phyloP scores from a whole-genome alignment of 1,140 invertebrate genomes.

The Lineus longissimus region DNA sequence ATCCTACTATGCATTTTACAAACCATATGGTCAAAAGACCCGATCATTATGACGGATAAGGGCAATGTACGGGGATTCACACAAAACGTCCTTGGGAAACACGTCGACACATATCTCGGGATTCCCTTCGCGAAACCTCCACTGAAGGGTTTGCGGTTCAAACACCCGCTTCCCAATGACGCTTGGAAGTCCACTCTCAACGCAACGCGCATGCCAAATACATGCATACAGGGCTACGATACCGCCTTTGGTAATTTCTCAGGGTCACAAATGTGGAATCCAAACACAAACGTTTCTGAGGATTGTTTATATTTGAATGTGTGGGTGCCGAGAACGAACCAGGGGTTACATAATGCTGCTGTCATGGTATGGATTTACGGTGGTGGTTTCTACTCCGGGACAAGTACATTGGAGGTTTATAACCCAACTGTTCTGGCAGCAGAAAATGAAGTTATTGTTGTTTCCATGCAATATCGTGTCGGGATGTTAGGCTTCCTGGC shows the following conservation, averaged over 20 bases:
- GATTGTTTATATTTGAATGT: constrained; percentile 97
- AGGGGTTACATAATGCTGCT: constrained; percentile 63
- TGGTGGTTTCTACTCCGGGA: constrained; percentile 92
- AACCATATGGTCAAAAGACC: too few relatives aligned
- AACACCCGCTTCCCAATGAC: constrained; percentile 75
- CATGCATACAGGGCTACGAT: constrained; percentile 88
- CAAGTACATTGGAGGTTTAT: constrained; percentile 89
- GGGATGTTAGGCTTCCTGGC: constrained; percentile 89
- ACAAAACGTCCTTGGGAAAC: constrained; percentile 59
- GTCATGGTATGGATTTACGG: constrained; percentile 97
- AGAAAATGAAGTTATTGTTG: constrained; percentile 76
- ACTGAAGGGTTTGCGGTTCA: constrained; percentile 80
- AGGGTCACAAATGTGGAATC: constrained; percentile 95
- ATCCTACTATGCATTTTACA: too few relatives aligned
- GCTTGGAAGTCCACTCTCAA: constrained; percentile 72
- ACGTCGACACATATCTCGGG: constrained; percentile 85
- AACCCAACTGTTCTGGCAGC: constrained; percentile 81
- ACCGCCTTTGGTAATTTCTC: constrained; percentile 85
- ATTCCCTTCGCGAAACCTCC: constrained; percentile 94
- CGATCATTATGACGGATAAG: constrained; percentile 28
- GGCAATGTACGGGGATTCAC: constrained; percentile 31
- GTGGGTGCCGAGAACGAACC: constrained; percentile 63
- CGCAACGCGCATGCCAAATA: constrained; percentile 77
- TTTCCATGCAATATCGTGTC: constrained; percentile 92
- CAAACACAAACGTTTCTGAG: constrained; percentile 86